Base-by-base conservation (phyloP, 2,797 vertebrate genomes). In the Aulostomus chinensis region DNA sequence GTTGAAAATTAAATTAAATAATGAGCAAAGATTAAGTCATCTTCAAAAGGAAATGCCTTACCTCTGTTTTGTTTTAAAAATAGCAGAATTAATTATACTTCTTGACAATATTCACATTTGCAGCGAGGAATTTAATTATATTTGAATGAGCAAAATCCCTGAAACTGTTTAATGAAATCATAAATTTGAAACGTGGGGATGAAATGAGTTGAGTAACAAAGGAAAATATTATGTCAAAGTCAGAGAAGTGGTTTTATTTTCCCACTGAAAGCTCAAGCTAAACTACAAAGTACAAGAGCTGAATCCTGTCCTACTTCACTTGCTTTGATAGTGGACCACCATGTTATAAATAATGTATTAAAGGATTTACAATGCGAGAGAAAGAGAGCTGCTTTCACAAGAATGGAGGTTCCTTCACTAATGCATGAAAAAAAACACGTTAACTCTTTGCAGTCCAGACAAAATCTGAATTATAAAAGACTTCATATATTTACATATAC, bases 311-410 rank as follows among this genome's bases (percentile, higher is more conserved):
- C 73, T 86, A 73, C 80, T 85, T 74, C 81, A 81, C 61, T 80
- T 57, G 76, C 88, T 90, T 89, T 91, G 89, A 90, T 87, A 88
- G 83, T 86, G 83, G 80, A 84, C 81, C 76, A 79, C 76, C 58
- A 55, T 66, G 84, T 84, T 87, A 87, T 90, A 89, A 88, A 91
- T 90, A 89, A 90, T 90, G 87, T 83, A 90, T 88, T 89, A 86
- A 88, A 89, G 81, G 81, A 87, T 86, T 91, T 89, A 78, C 80
- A 84, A 81, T 86, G 74, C 72, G 78, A 57, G 81, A 77, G 84
- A 41, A 81, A 86, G 80, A 81, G 76, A 73, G 78, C 80, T 71
- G 71, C 85, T 81, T 75, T 86, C 67, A 86, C 67, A 65, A 52
- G 71, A 83, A 73, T 64, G 70, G 76, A 86, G 61, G 69, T 84